phyloP scores from a whole-genome alignment of 2,888 invertebrate species.

The Incurvaria masculella region DNA sequence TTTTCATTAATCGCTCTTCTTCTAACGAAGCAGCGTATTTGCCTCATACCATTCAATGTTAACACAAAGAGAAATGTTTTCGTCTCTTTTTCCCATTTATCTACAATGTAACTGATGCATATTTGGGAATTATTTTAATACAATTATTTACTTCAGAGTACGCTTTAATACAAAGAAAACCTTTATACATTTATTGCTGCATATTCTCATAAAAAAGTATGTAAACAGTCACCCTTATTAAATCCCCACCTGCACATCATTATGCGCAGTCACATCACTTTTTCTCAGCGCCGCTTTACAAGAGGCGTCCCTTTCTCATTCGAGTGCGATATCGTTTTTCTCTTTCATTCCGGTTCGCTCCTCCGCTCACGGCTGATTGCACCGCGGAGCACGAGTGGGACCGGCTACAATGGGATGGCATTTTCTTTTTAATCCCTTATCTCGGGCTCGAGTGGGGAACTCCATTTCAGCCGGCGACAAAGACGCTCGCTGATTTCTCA shows the following conservation, averaged over 20 bases:
- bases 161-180: too few species aligned
- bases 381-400: constrained; percentile 23
- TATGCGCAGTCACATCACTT: constrained; percentile 14
- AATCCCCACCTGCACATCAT: constrained; percentile 12
- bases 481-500: not conserved
- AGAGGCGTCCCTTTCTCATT: constrained; percentile 9
- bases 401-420: constrained; percentile 30
- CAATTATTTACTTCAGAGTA: too few species aligned
- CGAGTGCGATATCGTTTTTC: constrained; percentile 8
- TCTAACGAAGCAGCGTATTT: too few species aligned
- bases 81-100: too few species aligned
- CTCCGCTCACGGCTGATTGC: constrained; percentile 11
- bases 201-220: not conserved
- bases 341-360: constrained; percentile 8
- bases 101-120: too few species aligned
- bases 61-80: too few species aligned
- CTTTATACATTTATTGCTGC: too few species aligned
- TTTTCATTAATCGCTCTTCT: too few species aligned
- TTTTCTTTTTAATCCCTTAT: constrained; percentile 44
- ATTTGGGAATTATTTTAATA: too few species aligned
- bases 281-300: constrained; percentile 13
- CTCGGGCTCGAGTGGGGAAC: constrained; percentile 21
- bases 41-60: too few species aligned
- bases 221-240: constrained; percentile 4
- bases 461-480: constrained; percentile 4